phyloP scores from a whole-genome alignment of 2,113 vertebrate species.

The Hippocampus guttulatus region DNA sequence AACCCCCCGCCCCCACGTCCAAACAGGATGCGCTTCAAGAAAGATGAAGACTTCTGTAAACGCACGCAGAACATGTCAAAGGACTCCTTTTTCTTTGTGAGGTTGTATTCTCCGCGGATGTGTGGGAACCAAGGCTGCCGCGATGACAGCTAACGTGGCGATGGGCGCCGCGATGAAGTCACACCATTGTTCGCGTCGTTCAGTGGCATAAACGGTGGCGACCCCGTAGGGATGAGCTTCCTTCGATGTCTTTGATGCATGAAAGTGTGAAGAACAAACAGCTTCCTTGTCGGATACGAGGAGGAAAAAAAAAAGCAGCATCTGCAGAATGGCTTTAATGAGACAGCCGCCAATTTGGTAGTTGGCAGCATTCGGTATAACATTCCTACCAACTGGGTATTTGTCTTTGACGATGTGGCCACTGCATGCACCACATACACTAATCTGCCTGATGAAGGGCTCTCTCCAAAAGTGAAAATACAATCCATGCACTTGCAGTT shows the following conservation, averaged over 20 bases:
- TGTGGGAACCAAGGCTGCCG: conserved; percentile 71
- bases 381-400: too few species aligned
- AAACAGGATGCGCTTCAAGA: conserved; percentile 68
- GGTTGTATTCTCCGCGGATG: conserved; percentile 24
- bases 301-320: conserved; percentile 15
- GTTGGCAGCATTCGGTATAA: background rate
- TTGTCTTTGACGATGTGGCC: too few species aligned
- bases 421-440: too few species aligned
- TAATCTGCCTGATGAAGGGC: too few species aligned
- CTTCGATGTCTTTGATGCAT: conserved; percentile 55
- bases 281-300: conserved; percentile 31
- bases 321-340: conserved; percentile 6
- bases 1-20: conserved; percentile 34
- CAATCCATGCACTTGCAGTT: background rate
- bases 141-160: conserved; percentile 55
- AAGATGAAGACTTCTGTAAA: conserved; percentile 57
- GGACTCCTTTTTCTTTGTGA: conserved; percentile 50
- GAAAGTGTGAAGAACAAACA: conserved; percentile 49
- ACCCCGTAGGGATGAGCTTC: conserved; percentile 47
- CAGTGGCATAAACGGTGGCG: conserved; percentile 50
- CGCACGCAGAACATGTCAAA: conserved; percentile 53
- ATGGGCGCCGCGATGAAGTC: conserved; percentile 47
- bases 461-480: background rate
- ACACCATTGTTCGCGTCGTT: conserved; percentile 69
- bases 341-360: background rate